Conservation (phyloP, 2,113 vertebrate species). For the Lophotis ruficrista region DNA sequence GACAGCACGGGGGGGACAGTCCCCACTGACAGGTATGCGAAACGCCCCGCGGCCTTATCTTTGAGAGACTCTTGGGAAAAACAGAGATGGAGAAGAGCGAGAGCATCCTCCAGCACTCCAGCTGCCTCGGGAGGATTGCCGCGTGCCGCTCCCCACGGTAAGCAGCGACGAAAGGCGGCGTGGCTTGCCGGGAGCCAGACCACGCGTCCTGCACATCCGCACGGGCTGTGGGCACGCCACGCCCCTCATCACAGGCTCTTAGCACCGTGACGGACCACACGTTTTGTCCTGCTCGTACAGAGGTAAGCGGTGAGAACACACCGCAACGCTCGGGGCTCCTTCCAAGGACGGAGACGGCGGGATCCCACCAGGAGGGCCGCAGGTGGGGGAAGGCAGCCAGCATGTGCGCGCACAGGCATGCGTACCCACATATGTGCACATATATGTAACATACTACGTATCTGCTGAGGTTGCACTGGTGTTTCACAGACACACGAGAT, state of each 20-base stretch:
- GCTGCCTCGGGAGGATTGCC: background rate
- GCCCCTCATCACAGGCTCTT: accelerated
- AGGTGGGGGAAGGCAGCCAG: background rate
- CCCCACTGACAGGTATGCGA: background rate
- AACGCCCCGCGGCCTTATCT: background rate
- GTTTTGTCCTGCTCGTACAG: background rate
- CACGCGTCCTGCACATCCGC: accelerated
- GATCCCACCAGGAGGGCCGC: background rate
- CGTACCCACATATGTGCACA: accelerated
- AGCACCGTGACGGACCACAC: accelerated
- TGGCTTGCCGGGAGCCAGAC: background rate
- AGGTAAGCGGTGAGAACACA: background rate
- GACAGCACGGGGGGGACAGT: background rate
- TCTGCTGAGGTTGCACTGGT: background rate
- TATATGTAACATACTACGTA: accelerated
- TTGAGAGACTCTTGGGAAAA: background rate
- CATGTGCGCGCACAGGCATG: accelerated
- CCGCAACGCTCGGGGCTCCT: accelerated
- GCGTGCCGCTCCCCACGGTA: accelerated
- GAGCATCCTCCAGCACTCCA: background rate
- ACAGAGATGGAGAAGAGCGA: background rate
- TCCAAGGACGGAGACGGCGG: background rate
- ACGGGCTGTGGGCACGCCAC: background rate
- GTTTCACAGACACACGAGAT: background rate
- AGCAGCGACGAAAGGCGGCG: accelerated